Percentiles rank a stretch among this genome's conserved stretches.
These are phyloP conservation scores for Caracal caracal DNA, from an alignment of 2,113 vertebrate species.

Conservation along the genomic window DNA sequence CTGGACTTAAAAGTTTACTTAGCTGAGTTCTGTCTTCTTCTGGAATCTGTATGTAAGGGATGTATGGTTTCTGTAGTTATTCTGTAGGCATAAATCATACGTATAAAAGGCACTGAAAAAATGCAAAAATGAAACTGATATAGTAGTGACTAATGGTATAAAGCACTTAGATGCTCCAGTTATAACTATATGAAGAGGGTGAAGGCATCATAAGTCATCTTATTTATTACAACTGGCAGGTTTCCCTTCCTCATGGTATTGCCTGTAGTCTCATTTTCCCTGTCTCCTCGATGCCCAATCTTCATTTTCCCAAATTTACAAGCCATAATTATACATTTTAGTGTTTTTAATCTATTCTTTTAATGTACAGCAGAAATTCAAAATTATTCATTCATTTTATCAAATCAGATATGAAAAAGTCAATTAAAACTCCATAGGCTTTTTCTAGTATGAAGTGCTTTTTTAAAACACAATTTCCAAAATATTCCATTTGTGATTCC, in stretches of 20 bases:
- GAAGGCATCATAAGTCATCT: slow-evolving; percentile 34
- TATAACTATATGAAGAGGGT: neutral
- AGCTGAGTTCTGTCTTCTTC: neutral
- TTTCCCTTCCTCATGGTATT: slow-evolving; percentile 39
- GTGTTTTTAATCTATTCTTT: neutral
- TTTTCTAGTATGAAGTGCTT: neutral
- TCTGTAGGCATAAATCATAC: slow-evolving; percentile 55
- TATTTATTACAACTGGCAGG: slow-evolving; percentile 58
- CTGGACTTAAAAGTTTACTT: slow-evolving; percentile 7
- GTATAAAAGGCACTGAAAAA: slow-evolving; percentile 42
- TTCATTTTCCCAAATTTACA: neutral
- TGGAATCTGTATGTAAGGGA: neutral
- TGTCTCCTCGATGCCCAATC: neutral
- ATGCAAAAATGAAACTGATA: slow-evolving; percentile 13
- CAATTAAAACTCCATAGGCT: neutral
- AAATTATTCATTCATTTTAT: neutral
- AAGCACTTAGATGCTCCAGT: slow-evolving; percentile 63
- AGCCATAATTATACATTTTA: neutral
- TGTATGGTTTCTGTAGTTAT: neutral
- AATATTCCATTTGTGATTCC: neutral
- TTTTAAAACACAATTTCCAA: neutral
- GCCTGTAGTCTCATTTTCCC: neutral
- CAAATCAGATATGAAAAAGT: neutral
- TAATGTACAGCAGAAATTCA: neutral
- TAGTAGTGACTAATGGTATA: slow-evolving; percentile 54